Base-by-base conservation (phyloP, 2,797 vertebrate genomes). In the Clamator glandarius region DNA sequence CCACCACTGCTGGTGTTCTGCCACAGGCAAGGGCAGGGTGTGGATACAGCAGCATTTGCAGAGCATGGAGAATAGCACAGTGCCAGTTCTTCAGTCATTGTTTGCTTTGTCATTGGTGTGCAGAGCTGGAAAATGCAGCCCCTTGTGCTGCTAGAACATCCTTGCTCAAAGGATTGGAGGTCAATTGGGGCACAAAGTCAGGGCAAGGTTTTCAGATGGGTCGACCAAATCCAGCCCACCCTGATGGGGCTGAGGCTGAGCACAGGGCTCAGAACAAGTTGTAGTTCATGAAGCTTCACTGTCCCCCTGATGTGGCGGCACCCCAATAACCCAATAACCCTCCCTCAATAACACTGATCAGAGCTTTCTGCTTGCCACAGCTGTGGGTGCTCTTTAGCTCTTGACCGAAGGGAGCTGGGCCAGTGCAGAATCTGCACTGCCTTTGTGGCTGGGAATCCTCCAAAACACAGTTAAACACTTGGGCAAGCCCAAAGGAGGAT, bases 401-500 rank as follows among this genome's bases (percentile, higher is more conserved):
- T 31, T 44, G 66, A 42, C 57, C 35, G 67, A 4, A 75, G 59
- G 76, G 58, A 2, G 12, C 11, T 33, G 77, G 79, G 81, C 88
- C 26, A 1, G 91, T 90, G 41, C 75, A 46, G 69, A 69, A 39
- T 88, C 92, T 95, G 55, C 31, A 46, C 25, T 12, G 18, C 42
- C 69, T 84, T 76, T 86, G 70, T 67, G 44, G 19, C 12, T 36
- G 62, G 42, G 63, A 88, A 44, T 68, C 59, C 84, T 86, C 58
- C 74, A 39, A 85, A 87, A 73, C 20, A 7, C 48, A 44, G 36
- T 23, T 33, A 75, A 90, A 69, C 31, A 66, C 73, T 91, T 44
- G 23, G 84, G 57, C 83, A 86, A 89, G 19, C 70, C 87, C 79
- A 58, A 14, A 84, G 87, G 51, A 86, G 58, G 55, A 55, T 61